A percentile compares a stretch with the other conserved stretches of the same genome.
Evolutionary conservation across 2,797 vertebrate species (phyloP).

Genomic region (Bradypodion ventrale): DNA sequence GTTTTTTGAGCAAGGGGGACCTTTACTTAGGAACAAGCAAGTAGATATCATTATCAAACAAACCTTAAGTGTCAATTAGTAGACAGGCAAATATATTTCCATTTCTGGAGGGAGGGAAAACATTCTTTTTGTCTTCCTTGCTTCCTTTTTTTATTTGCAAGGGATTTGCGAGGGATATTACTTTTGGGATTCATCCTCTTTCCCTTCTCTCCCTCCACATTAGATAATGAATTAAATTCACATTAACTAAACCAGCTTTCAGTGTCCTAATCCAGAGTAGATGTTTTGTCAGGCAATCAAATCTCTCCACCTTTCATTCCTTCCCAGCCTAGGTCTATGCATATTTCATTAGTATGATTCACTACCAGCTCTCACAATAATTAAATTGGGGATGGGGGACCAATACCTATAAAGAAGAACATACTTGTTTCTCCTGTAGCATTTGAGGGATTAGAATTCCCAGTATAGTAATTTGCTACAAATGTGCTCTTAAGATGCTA

Average conservation of each 20-base stretch:
- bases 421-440: slow-evolving; percentile 35
- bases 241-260: slow-evolving; percentile 42
- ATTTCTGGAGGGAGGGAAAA: too few relatives aligned
- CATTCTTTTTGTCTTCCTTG: background rate
- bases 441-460: slow-evolving; percentile 59
- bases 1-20: too few relatives aligned
- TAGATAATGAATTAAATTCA: slow-evolving; percentile 39
- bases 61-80: too few relatives aligned
- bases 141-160: background rate
- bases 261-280: slow-evolving; percentile 57
- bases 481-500: slow-evolving; percentile 60
- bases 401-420: slow-evolving; percentile 39
- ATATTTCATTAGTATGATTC: slow-evolving; percentile 20
- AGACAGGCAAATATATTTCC: background rate
- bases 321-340: background rate
- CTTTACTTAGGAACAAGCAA: too few relatives aligned
- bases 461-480: slow-evolving; percentile 46
- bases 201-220: background rate
- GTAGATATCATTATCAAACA: too few relatives aligned
- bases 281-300: slow-evolving; percentile 52
- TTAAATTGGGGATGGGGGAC: slow-evolving; percentile 14
- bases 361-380: slow-evolving; percentile 46
- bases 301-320: slow-evolving; percentile 45
- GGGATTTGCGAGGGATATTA: background rate
- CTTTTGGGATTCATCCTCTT: background rate